Base-by-base conservation (phyloP, 2,113 vertebrate species). In the Platysternon megacephalum region DNA sequence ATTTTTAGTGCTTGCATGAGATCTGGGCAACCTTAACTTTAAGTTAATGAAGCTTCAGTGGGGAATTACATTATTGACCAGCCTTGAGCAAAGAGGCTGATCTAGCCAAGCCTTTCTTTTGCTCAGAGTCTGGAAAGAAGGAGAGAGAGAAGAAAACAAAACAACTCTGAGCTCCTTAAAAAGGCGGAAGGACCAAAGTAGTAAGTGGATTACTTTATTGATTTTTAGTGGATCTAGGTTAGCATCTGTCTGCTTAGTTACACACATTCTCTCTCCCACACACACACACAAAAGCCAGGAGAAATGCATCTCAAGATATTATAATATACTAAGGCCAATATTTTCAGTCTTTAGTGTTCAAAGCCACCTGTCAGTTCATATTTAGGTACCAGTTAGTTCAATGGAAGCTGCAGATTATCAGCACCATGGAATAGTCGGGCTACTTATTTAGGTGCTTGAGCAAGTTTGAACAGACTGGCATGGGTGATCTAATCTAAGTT, bases 181-280 rank as follows among this genome's bases (percentile, higher is more conserved):
- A 97, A 92, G 94, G 95, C 78, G 93, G 93, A 58, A 90, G 95
- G 97, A 96, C 96, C 97, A 79, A 86, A 85, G 93, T 87, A 93
- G 89, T 97, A 97, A 97, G 96, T 97, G 96, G 97, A 97, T 97
- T 97, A 97, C 93, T 93, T 95, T 91, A 97, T 97, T 97, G 97
- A 97, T 97, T 97, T 97, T 97, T 97, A 93, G 93, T 94, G 96
- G 94, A 97, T 97, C 96, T 97, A 91, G 97, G 96, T 97, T 97
- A 97, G 94, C 10, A 53, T 22, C 52, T 53, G 55, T 95, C 93
- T n/a, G 91, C 95, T 97, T 97, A 97, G 94, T 39, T 94, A 82
- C 84, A 85, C 81, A 96, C n/a, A 39, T 19, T n/a, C 29, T 68
- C 16, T 9, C 32, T 19, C 32, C 8, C 29, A 1, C 35, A 52